These are phyloP conservation scores for Colaptes auratus DNA, from an alignment of 2,113 vertebrate genomes.

Conservation along the genomic window DNA sequence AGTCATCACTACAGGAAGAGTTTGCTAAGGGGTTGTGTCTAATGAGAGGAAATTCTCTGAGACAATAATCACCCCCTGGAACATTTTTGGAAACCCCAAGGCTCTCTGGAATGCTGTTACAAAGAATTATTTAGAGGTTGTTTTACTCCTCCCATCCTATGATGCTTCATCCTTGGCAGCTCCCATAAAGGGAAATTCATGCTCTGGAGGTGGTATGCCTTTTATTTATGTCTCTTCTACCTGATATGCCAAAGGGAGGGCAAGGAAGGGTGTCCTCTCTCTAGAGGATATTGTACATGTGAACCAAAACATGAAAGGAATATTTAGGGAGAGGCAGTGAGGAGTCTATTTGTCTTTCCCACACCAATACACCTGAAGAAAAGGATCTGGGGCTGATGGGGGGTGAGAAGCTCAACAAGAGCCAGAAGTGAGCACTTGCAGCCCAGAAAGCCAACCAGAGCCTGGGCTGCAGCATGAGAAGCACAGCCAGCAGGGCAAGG, in stretches of 20 bases:
- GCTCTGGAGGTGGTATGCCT: not conserved
- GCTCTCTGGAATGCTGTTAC: not conserved
- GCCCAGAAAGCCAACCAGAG: too few relatives aligned
- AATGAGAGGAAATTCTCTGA: slow-evolving; percentile 2
- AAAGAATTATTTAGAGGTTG: not conserved
- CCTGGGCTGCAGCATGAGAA: too few relatives aligned
- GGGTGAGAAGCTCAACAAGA: too few relatives aligned
- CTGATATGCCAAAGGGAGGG: not conserved
- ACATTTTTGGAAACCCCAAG: not conserved
- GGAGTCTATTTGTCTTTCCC: not conserved
- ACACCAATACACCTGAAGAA: not conserved
- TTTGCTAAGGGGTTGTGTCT: not conserved
- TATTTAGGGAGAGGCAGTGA: not conserved
- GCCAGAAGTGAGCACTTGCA: too few relatives aligned
- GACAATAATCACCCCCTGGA: not conserved
- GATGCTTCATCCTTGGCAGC: not conserved
- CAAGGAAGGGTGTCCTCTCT: not conserved
- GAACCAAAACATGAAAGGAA: not conserved
- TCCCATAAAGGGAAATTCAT: not conserved
- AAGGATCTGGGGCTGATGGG: too few relatives aligned
- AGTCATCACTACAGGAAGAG: not conserved
- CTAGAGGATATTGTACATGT: not conserved
- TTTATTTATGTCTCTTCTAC: not conserved
- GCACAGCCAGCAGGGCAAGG: too few relatives aligned
- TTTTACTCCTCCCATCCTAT: not conserved